A percentile compares a stretch with the other conserved stretches of the same genome.
These are phyloP conservation scores for Andricus curvator DNA, from an alignment of 2,888 invertebrate genomes.

Conservation along the genomic window DNA sequence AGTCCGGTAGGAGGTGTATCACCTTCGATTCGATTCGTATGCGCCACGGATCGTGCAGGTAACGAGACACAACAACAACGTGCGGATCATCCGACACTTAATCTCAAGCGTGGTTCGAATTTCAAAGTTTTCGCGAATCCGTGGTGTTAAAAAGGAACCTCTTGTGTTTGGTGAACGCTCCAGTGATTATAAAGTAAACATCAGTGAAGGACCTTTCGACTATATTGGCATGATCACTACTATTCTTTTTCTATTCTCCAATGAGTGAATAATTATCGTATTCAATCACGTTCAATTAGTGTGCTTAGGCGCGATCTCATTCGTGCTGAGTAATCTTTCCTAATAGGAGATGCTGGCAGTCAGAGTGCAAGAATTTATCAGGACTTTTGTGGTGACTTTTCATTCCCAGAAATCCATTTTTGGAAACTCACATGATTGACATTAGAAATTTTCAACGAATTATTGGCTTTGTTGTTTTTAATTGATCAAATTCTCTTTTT, in stretches of 20 bases:
- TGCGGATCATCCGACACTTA: conserved; percentile 4
- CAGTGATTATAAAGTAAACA: conserved; percentile 4
- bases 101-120: conserved; percentile 20
- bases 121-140: conserved; percentile 27
- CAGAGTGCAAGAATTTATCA: conserved; percentile 2
- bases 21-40: conserved; percentile 26
- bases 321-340: not conserved
- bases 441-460: not conserved
- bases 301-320: not conserved
- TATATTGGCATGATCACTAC: not conserved
- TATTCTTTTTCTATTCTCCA: not conserved
- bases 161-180: conserved; percentile 19
- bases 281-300: not conserved
- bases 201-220: conserved; percentile 22
- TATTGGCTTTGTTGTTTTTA: not conserved
- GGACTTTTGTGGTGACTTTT: conserved; percentile 5
- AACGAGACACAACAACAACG: conserved; percentile 26
- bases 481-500: not conserved
- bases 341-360: not conserved
- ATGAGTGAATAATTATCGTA: conserved; percentile 14
- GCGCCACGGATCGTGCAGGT: conserved; percentile 21
- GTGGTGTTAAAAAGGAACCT: conserved; percentile 1
- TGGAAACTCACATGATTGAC: not conserved
- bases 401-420: not conserved
- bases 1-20: conserved; percentile 15